Percentiles rank a stretch among this genome's conserved stretches.
phyloP scores from a whole-genome alignment of 2,888 invertebrate species.

The Drosophila atripex region DNA sequence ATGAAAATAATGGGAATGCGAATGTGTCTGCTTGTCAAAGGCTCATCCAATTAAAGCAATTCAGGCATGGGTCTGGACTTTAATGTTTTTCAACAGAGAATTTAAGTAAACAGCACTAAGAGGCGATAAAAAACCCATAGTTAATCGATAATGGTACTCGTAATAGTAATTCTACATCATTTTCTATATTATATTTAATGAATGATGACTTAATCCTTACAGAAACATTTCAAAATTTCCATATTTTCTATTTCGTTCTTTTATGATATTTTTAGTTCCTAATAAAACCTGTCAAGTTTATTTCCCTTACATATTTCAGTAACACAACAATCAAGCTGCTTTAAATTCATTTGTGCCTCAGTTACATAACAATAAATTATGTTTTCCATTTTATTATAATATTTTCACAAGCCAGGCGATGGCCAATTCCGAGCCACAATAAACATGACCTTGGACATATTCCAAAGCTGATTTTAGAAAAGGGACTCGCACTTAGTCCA shows the following conservation, averaged over 20 bases:
- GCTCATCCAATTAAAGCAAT: slow-evolving; percentile 24
- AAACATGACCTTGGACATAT: slow-evolving; percentile 23
- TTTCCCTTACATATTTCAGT: slow-evolving; percentile 1
- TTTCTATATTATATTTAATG: no score
- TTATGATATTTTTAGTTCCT: slow-evolving; percentile 3
- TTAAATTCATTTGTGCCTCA: slow-evolving; percentile 18
- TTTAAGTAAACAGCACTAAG: no score
- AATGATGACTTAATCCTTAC: background rate
- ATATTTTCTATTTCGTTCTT: background rate
- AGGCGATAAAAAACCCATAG: no score
- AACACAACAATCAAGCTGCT: slow-evolving; percentile 7
- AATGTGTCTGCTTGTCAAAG: slow-evolving; percentile 12
- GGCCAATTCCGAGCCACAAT: slow-evolving; percentile 29
- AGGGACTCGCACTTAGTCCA: background rate
- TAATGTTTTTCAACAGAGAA: background rate
- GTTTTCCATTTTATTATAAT: slow-evolving; percentile 14
- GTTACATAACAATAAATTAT: slow-evolving; percentile 31
- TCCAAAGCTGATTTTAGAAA: background rate
- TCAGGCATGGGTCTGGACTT: background rate
- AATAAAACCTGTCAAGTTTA: background rate
- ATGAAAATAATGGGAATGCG: slow-evolving; percentile 4
- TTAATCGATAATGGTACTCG: no score
- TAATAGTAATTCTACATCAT: no score
- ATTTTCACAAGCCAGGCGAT: slow-evolving; percentile 22
- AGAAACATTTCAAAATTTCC: background rate